Evolutionary conservation across 2,797 vertebrate genomes (phyloP).

Genomic region (Vespertilio murinus): DNA sequence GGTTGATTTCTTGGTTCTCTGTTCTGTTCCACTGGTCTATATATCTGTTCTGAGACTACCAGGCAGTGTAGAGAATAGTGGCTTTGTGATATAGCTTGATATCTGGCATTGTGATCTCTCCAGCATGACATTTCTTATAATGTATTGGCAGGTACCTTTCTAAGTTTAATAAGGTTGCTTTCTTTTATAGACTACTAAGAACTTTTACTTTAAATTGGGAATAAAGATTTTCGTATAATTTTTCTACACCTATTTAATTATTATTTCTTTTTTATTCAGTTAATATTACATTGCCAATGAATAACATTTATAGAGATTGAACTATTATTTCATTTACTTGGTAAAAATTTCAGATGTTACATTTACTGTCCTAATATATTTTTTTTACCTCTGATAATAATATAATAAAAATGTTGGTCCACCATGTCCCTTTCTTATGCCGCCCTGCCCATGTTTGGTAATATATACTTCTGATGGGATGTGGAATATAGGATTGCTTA

Average conservation of each 20-base stretch:
- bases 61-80: too few species aligned
- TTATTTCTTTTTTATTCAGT: neutral
- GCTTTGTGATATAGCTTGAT: too few species aligned
- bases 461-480: neutral
- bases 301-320: constrained; percentile 12
- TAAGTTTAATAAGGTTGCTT: neutral
- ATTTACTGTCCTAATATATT: neutral
- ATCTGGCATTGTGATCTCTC: too few species aligned
- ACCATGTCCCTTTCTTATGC: neutral
- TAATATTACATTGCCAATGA: neutral
- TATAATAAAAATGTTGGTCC: neutral
- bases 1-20: too few species aligned
- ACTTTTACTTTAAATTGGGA: neutral
- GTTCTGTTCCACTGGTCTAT: too few species aligned
- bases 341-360: neutral
- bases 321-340: neutral
- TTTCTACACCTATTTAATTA: neutral
- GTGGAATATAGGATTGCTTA: neutral
- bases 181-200: neutral
- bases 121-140: neutral
- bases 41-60: too few species aligned
- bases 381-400: neutral
- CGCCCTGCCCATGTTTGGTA: neutral
- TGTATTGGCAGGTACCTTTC: neutral
- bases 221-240: neutral